Base-by-base conservation (phyloP, 2,113 vertebrate genomes). In the Leucopternis melanops region DNA sequence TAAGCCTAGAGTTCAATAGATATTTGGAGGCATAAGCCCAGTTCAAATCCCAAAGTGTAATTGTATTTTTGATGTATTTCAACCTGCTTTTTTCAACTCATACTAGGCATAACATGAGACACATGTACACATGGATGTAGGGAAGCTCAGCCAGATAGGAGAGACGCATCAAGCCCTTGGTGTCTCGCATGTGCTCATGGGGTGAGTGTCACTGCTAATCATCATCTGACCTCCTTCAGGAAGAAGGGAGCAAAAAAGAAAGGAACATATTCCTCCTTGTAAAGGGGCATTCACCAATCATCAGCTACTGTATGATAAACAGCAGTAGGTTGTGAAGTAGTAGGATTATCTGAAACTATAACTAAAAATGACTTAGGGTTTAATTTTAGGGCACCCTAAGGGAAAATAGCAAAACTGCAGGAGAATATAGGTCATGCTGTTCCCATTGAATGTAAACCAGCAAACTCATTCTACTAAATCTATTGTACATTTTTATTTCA, bases 381-480 rank as follows among this genome's bases (percentile, higher is more conserved):
- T 93, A 75, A 94, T 94, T 95, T 96, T 78, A 96, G 83, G 79
- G 59, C 42, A 94, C 55, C 81, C 88, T 81, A 83, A 90, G 61
- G 72, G 80, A 91, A 94, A 75, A 74, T 0, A 88, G 69, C 47
- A 81, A 92, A 92, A 89, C 40, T 61, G 78, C n/a, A 73, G 61
- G 62, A 81, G 61, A 94, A 91, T 92, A 91, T 69, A 94, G 91
- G 95, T 84, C 91, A 87, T 13, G 83, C 49, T 85, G 86, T 77
- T 94, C 65, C 86, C 52, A 75, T 2, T 84, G 77, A 69, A 58
- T 15, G 34, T n/a, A 84, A 78, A 88, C 0, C 20, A 63, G 52
- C 34, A 84, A 86, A 84, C 50, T 83, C 26, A 27, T 52, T 50
- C 55, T 15, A 19, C 59, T 67, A 44, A 66, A 86, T 36, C 69